Conservation (phyloP, 2,797 vertebrate genomes). For the Nyctibius grandis region DNA sequence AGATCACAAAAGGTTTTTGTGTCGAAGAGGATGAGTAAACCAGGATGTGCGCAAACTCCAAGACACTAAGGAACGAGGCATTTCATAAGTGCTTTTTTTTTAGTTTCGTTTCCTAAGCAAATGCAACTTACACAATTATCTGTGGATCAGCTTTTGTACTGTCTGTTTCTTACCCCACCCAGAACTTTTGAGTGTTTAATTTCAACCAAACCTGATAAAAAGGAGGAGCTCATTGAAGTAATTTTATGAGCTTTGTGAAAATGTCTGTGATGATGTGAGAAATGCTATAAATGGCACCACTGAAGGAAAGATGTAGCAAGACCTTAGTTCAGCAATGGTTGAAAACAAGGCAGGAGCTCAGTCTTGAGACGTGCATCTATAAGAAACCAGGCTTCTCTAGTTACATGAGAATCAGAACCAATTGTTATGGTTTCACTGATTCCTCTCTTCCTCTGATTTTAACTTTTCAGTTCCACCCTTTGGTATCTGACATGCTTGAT, state of each 20-base stretch:
- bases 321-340: background rate
- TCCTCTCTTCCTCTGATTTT: background rate
- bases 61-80: background rate
- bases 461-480: background rate
- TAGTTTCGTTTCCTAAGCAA: background rate
- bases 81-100: background rate
- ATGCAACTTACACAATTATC: background rate
- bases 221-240: background rate
- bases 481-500: background rate
- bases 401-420: background rate
- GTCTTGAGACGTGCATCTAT: fast-evolving
- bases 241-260: background rate
- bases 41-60: background rate
- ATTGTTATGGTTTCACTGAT: background rate
- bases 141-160: background rate
- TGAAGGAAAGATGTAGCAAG: background rate
- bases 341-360: background rate
- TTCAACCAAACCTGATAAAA: background rate
- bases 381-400: background rate
- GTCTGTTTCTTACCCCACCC: background rate
- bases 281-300: background rate
- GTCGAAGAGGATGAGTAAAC: background rate
- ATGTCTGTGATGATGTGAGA: background rate
- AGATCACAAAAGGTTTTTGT: background rate
- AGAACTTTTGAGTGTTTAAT: background rate